Evolutionary conservation across 2,888 invertebrate genomes (phyloP).

Genomic region (Cheilosia variabilis): DNA sequence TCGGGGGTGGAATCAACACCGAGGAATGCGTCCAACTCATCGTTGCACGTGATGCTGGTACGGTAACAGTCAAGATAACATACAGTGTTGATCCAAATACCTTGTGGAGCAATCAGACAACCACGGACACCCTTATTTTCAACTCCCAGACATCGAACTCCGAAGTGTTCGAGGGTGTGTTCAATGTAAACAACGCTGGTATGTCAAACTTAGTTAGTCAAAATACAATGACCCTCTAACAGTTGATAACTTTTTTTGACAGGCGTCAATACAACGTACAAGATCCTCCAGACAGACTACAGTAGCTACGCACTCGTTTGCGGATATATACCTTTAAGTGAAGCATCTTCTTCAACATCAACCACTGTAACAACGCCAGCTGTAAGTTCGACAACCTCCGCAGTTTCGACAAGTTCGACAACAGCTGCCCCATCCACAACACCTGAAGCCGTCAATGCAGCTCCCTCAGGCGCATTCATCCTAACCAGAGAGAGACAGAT

Average conservation of each 20-base stretch:
- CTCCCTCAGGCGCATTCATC: slow-evolving; percentile 32
- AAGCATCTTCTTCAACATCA: neutral
- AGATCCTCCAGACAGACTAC: slow-evolving; percentile 79
- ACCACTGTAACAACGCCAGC: neutral
- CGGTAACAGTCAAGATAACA: slow-evolving; percentile 75
- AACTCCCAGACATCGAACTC: neutral
- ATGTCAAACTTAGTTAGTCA: neutral
- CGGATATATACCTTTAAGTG: slow-evolving; percentile 75
- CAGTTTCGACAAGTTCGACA: neutral
- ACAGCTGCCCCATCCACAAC: slow-evolving; percentile 10
- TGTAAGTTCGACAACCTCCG: neutral
- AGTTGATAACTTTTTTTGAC: neutral
- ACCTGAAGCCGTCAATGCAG: neutral
- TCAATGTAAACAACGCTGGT: slow-evolving; percentile 9
- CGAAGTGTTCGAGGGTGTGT: slow-evolving; percentile 10
- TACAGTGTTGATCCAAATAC: slow-evolving; percentile 76
- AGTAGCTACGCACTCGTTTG: slow-evolving; percentile 77
- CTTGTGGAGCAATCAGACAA: slow-evolving; percentile 78
- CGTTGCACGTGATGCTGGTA: slow-evolving; percentile 3
- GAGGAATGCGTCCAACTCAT: slow-evolving; percentile 47
- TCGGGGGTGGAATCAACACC: slow-evolving; percentile 3
- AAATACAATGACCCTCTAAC: neutral
- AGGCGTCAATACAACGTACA: slow-evolving; percentile 70
- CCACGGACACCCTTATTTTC: slow-evolving; percentile 58
- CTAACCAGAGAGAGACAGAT: slow-evolving; percentile 20